Conservation (phyloP, 2,113 vertebrate species). For the Plectropomus leopardus region DNA sequence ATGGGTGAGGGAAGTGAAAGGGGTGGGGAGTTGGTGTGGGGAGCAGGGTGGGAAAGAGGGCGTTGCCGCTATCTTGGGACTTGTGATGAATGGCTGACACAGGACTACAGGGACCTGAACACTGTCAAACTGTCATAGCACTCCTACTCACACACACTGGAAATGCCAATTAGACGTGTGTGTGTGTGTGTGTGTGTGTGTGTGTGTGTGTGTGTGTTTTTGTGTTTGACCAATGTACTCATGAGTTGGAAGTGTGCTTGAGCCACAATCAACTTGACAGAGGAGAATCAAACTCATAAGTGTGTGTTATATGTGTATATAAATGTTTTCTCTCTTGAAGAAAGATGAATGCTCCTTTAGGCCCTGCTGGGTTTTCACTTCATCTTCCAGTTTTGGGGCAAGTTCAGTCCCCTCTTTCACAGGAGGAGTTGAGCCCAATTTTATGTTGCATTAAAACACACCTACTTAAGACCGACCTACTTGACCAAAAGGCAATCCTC, state of each 20-base stretch:
- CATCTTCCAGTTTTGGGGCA: neutral
- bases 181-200: slow-evolving; percentile 5
- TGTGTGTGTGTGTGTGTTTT: slow-evolving; percentile 13
- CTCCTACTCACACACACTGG: slow-evolving; percentile 54
- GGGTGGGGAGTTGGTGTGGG: slow-evolving; percentile 16
- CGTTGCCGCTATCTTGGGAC: slow-evolving; percentile 44
- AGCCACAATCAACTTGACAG: neutral
- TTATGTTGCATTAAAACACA: no score
- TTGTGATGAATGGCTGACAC: slow-evolving; percentile 72
- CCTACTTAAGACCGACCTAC: no score
- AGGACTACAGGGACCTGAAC: slow-evolving; percentile 52
- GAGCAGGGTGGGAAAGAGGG: slow-evolving; percentile 41
- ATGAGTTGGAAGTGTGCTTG: neutral
- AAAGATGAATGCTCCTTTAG: neutral
- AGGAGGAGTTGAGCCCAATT: no score
- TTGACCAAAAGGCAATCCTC: no score
- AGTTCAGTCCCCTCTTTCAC: neutral
- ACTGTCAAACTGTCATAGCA: slow-evolving; percentile 74
- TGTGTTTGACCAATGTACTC: neutral
- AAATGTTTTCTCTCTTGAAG: neutral
- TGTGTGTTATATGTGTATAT: neutral
- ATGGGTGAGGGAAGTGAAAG: neutral
- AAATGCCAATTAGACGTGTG: slow-evolving; percentile 61
- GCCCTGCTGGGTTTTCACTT: neutral
- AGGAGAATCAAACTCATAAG: neutral